Base-by-base conservation (phyloP, 2,113 vertebrate genomes). In the Gambusia affinis region DNA sequence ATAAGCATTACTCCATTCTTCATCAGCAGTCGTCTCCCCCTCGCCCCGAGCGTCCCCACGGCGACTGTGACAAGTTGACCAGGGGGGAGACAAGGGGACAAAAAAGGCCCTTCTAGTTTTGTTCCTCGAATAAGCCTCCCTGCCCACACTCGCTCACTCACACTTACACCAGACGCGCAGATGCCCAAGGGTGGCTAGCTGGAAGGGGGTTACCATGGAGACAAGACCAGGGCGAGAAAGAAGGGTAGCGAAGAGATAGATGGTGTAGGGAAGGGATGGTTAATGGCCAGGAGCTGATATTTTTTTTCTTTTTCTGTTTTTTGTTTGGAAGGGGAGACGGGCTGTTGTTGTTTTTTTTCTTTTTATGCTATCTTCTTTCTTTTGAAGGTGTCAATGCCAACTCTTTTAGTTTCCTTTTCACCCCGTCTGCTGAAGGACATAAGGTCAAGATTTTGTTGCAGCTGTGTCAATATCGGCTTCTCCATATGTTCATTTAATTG, bases 181-280 rank as follows among this genome's bases (percentile, higher is more conserved):
- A 76, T 78, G 89, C 81, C 87, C 86, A 89, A 89, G 88, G 88
- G 91, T 72, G 63, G 85, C 85, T 87, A 86, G 90, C 90, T 93
- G 69, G 68, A 89, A 90, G 88, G 90, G 83, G 88, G 90, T 92
- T 92, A 86, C 88, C 85, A 91, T 92, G 87, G 91, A 89, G 91
- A 92, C 90, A 82, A 88, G 90, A 89, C 87, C 88, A 87, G 86
- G 87, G 88, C 42, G 80, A 88, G 78, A 82, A 83, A 74, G 83
- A 76, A 83, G 78, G 81, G 73, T 89, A 75, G 73, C n/a, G 1
- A 66, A 84, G 85, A 89, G 86, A 85, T 80, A 74, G 87, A 91
- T 86, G 80, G 64, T 79, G 78, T 70, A 80, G 63, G 71, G 80
- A 67, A 84, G 75, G 68, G 78, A 83, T 87, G 81, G 85, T 87